phyloP scores from a whole-genome alignment of 2,113 vertebrate species.

The Archilochus colubris region DNA sequence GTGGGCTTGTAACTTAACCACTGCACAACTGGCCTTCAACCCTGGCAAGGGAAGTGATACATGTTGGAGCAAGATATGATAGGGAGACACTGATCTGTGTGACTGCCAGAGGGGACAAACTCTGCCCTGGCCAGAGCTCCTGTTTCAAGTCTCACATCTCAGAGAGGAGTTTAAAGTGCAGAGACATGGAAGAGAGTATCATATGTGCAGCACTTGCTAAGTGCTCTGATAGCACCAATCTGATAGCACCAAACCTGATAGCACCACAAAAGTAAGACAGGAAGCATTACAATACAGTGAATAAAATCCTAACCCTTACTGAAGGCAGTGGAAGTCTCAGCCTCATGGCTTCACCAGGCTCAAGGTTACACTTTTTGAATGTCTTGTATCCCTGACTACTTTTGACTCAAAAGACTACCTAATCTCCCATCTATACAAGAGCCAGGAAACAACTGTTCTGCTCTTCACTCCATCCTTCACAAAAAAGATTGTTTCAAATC shows the following conservation, averaged over 20 bases:
- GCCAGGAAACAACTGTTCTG: background rate
- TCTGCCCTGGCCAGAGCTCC: conserved; percentile 23
- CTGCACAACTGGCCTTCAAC: background rate
- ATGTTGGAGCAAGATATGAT: background rate
- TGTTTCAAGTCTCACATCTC: conserved; percentile 42
- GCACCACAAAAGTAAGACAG: conserved; percentile 6
- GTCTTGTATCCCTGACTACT: background rate
- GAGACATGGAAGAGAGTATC: background rate
- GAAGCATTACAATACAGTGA: background rate
- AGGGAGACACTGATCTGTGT: background rate
- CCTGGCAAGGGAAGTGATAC: background rate
- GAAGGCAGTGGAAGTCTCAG: background rate
- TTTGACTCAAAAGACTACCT: background rate
- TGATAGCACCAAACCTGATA: conserved; percentile 33
- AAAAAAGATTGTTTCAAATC: background rate
- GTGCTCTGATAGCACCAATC: background rate
- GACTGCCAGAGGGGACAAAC: background rate
- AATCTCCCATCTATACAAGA: background rate
- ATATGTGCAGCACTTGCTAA: background rate
- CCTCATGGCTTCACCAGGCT: background rate
- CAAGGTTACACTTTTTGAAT: background rate
- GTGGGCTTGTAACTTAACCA: background rate
- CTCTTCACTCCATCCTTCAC: background rate
- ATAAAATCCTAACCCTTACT: background rate
- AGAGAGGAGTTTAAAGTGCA: conserved; percentile 61